Conservation (phyloP, 2,797 vertebrate species). For the Coregonus sp. region DNA sequence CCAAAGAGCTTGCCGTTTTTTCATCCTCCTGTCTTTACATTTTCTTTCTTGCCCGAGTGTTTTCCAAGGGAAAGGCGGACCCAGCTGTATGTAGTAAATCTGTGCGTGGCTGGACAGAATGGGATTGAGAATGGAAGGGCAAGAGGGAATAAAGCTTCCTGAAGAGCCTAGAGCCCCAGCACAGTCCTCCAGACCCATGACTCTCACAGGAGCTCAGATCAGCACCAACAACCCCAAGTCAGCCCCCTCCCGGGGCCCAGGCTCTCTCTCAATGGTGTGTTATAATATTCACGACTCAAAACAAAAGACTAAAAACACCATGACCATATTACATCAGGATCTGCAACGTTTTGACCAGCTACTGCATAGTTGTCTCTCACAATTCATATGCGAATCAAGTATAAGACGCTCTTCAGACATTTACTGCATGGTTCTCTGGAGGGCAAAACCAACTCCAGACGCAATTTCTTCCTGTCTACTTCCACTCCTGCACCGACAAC, state of each 20-base stretch:
- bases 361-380: not conserved
- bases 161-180: conserved; percentile 13
- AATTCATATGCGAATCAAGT: not conserved
- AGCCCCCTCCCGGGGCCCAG: not conserved
- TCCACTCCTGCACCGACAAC: not conserved
- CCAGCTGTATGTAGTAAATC: conserved; percentile 53
- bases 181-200: conserved; percentile 50
- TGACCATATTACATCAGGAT: not conserved
- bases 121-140: conserved; percentile 19
- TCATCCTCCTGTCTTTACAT: not conserved
- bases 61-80: conserved; percentile 16
- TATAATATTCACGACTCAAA: not conserved
- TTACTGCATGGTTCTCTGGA: not conserved
- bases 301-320: not conserved
- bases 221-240: not conserved
- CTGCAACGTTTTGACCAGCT: not conserved
- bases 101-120: conserved; percentile 39
- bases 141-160: conserved; percentile 19
- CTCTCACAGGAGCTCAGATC: conserved; percentile 54
- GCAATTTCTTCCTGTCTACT: conserved; percentile 4
- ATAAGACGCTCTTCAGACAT: not conserved
- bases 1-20: not conserved
- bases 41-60: conserved; percentile 9
- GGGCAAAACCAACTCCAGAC: not conserved
- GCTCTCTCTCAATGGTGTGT: conserved; percentile 3